Conservation (phyloP, 2,888 invertebrate species). For the Chelonus formosanus region DNA sequence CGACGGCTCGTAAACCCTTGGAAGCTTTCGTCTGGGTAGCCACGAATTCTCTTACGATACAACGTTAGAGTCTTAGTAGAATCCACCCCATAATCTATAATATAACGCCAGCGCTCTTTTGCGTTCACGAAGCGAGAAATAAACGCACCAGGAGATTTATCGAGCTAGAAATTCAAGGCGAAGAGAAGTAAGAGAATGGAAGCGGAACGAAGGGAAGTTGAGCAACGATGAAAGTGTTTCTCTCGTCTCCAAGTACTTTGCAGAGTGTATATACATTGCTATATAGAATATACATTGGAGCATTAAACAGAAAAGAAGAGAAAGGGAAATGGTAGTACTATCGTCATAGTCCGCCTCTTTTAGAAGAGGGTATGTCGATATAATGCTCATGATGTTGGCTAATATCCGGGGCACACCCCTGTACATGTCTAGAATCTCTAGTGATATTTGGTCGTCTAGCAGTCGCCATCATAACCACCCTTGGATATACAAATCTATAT, state of each 20-base stretch:
- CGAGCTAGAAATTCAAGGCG: conserved; percentile 36
- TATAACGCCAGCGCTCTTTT: conserved; percentile 26
- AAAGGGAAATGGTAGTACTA: conserved; percentile 10
- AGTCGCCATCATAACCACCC: conserved; percentile 41
- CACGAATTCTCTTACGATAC: conserved; percentile 9
- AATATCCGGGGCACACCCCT: conserved; percentile 40
- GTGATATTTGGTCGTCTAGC: conserved; percentile 21
- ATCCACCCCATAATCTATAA: conserved; percentile 39
- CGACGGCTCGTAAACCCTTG: conserved; percentile 37
- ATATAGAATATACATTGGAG: conserved; percentile 8
- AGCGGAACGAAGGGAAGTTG: conserved; percentile 19
- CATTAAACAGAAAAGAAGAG: conserved; percentile 7
- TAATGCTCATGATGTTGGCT: conserved; percentile 39
- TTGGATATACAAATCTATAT: conserved; percentile 45
- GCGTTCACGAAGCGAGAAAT: conserved; percentile 29
- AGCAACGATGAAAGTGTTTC: conserved; percentile 23
- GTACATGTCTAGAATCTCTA: conserved; percentile 10
- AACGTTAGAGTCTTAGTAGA: conserved; percentile 15
- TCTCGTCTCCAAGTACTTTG: conserved; percentile 26
- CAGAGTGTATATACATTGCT: conserved; percentile 1
- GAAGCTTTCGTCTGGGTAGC: conserved; percentile 29
- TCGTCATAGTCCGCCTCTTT: conserved; percentile 37
- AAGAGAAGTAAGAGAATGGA: conserved; percentile 26
- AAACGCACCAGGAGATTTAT: conserved; percentile 41
- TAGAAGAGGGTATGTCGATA: conserved; percentile 36